Evolutionary conservation across 37 sponge, comb jelly and placozoan genomes (phyloP), one percentile per base, ranked within the genome.

Genomic region (Aphrocallistes beatrix): DNA sequence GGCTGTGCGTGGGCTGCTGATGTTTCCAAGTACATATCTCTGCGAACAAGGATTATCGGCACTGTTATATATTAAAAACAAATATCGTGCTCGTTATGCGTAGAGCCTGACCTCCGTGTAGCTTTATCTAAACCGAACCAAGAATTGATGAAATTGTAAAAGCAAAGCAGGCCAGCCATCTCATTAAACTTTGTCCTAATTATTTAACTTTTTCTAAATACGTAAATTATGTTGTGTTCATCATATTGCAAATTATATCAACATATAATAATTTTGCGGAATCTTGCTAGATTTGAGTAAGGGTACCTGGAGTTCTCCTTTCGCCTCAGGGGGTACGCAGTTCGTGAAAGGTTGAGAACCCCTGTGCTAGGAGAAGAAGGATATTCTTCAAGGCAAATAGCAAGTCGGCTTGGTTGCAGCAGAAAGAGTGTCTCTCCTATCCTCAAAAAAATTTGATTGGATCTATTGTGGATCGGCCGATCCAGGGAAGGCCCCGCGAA

Each of bases 61-160:
- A 60, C 75, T 60, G 75, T 60, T 60, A 60, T 32, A 60, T 60
- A 60, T 60, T 60, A 60, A 60, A 60, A 60, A 60, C 75, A 60
- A 60, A 60, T 13, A 60, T 60, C 75, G 75, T 60, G 75, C 75
- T 60, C 75, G 75, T 60, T 60, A 60, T 60, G 75, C 75, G 34
- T 60, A 60, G 75, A 60, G 75, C 75, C 75, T 60, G 75, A 60
- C 75, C 75, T 60, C 75, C 75, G 75, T 60, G 75, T 60, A 60
- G 8, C 34, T 60, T 60, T 60, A 60, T 60, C 75, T 60, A 60
- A 60, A 60, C 75, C 75, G 17, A 60, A 60, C 75, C 75, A 60
- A 60, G 75, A 28, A 60, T 60, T 60, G 75, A 60, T 60, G 75
- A 60, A 60, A 19, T 60, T 60, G 75, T 60, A 60, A 60, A 60